Base-by-base conservation (phyloP, 1,140 invertebrate genomes). In the Heterodera carotae region DNA sequence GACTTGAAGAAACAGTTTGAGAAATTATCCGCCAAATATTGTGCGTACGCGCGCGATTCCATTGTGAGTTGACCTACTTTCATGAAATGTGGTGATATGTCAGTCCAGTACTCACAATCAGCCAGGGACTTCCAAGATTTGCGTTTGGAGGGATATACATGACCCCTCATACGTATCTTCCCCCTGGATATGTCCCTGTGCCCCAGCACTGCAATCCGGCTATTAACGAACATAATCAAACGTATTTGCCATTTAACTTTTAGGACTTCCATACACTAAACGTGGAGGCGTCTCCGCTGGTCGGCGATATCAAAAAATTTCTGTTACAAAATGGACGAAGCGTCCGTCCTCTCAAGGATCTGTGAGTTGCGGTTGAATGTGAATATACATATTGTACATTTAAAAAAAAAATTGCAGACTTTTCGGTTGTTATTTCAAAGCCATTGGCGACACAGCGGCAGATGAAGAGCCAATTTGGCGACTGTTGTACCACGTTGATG, bases 401-500 rank as follows among this genome's bases (percentile, higher is more conserved):
- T 73, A 33, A 25, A 12, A n/a, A n/a, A n/a, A n/a, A n/a, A n/a
- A n/a, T n/a, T n/a, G n/a, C n/a, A 73, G 53, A 27, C 39, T 74
- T 15, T 74, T 74, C 36, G 71, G 71, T 2, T 62, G 27, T n/a
- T 74, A 59, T 8, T 74, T 56, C 29, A 31, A 53, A n/a, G 71
- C 59, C 25, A 64, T 74, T 34, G 71, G 71, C 31, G 71, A 29
- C 25, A 64, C 71, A 29, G 71, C 71, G 36, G 71, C 43, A 18
- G 33, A 34, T 33, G 59, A 60, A 56, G 71, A 64, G 64, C 71
- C 71, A 15, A 43, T 74, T n/a, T 74, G 71, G 71, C 59, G 64
- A 56, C 36, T 74, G 36, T 56, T 74, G 59, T 34, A 8, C n/a
- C 64, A 74, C 36, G 59, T 64, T 39, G n/a, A 27, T 36, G 56